These are phyloP conservation scores for Blomia tropicalis DNA, from an alignment of 2,888 invertebrate species.

Conservation along the genomic window DNA sequence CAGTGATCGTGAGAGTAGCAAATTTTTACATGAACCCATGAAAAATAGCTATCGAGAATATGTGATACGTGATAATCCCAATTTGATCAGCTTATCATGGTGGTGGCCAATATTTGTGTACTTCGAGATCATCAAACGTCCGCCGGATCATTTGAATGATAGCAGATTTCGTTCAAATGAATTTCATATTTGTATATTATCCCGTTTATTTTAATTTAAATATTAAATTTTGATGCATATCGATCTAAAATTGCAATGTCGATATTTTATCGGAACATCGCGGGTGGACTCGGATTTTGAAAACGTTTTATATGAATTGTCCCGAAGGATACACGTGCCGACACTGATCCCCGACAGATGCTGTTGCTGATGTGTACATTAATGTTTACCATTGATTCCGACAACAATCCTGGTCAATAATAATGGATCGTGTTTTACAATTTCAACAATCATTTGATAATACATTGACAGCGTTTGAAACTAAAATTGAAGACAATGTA, in stretches of 20 bases:
- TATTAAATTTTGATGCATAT: too few species aligned
- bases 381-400: too few species aligned
- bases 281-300: too few species aligned
- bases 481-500: background rate
- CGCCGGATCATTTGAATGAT: background rate
- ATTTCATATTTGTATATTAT: too few species aligned
- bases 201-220: too few species aligned
- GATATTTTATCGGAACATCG: too few species aligned
- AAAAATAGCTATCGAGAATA: background rate
- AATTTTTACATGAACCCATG: background rate
- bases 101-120: constrained; percentile 15
- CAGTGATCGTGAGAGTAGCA: background rate
- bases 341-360: too few species aligned
- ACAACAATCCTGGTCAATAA: background rate
- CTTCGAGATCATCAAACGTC: background rate
- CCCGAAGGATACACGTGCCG: too few species aligned
- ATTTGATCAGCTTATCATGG: background rate
- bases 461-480: background rate
- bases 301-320: too few species aligned
- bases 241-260: too few species aligned
- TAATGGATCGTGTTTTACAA: background rate
- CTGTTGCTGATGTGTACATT: too few species aligned
- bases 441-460: background rate
- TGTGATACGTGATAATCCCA: background rate
- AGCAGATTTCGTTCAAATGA: too few species aligned